Evolutionary conservation across 2,888 invertebrate species (phyloP).

Genomic region (Cylindroiulus punctatus): DNA sequence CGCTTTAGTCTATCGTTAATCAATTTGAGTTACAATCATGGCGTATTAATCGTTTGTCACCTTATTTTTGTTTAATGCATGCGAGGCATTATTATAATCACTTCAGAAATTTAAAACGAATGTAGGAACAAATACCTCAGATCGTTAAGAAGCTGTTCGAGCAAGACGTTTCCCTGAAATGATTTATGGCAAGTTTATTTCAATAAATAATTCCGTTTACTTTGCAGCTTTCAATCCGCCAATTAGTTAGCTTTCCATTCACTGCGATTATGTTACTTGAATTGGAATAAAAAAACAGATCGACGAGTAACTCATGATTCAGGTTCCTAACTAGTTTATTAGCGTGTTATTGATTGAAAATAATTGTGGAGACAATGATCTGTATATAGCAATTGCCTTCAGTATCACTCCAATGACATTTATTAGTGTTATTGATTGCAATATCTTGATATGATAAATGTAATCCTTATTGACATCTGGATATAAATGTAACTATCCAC

Average conservation of each 20-base stretch:
- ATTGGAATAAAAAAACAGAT: not conserved
- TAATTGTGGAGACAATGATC: not conserved
- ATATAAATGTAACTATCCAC: too few relatives aligned
- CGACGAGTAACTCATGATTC: not conserved
- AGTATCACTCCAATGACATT: not conserved
- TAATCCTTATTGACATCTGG: conserved; percentile 7
- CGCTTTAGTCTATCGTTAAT: conserved; percentile 19
- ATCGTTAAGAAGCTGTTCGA: not conserved
- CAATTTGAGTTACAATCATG: not conserved
- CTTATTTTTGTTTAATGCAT: not conserved
- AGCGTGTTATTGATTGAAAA: not conserved
- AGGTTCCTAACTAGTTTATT: not conserved
- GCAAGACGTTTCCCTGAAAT: not conserved
- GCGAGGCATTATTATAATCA: not conserved
- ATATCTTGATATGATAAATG: conserved; percentile 2
- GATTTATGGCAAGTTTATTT: not conserved
- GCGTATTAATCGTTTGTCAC: conserved; percentile 2
- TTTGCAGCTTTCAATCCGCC: not conserved
- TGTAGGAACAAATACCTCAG: not conserved
- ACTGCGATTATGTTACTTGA: not conserved
- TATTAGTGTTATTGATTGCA: conserved; percentile 8
- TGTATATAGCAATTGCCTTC: not conserved
- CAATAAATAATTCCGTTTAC: not conserved
- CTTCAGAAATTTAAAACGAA: not conserved
- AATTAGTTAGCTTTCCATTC: not conserved